Evolutionary conservation across 2,113 vertebrate genomes (phyloP), one percentile per base, ranked within the genome.

Genomic region (Perognathus longimembris): DNA sequence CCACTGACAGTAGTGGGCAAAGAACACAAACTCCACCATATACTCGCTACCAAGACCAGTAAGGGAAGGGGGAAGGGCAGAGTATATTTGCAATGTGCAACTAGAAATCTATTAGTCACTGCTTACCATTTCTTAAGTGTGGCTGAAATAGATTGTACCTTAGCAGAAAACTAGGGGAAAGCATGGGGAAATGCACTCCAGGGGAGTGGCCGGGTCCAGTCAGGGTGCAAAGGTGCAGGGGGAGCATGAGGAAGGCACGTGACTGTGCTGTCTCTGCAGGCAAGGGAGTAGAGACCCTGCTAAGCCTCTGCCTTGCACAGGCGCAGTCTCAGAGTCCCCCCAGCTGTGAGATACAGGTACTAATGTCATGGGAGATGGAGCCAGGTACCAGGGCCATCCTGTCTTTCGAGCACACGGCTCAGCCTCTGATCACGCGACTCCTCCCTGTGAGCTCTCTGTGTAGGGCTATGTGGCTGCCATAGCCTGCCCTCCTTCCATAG

Each of bases 21-120:
- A 79, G 18, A 7, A n/a, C 34, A 74, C 32, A 45, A 50, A 54
- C n/a, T 22, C 28, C 28, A 24, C 40, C 38, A 22, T 7, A 0
- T 24, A 15, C 6, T 21, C 4, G 20, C 42, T 63, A 0, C 0
- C 0, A 2, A 21, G 0, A 0, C 0, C 22, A 36, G n/a, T n/a
- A n/a, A n/a, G n/a, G n/a, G n/a, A n/a, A n/a, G 26, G 59, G 45
- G 81, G n/a, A 24, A 26, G 30, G 67, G 34, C 20, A 54, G 50
- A 18, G 50, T 18, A 15, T 54, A 15, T 54, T 12, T 45, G 45
- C 45, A 11, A 15, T 12, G 50, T 15, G 50, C 10, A 12, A n/a
- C 45, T 45, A 12, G 45, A 45, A 45, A 1, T 18, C 50, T 54
- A 4, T 15, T 54, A 15, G 45, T 11, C 3, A 6, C 50, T 34